These are phyloP conservation scores for Anticlea derivata DNA, from an alignment of 2,888 invertebrate genomes.

Conservation along the genomic window DNA sequence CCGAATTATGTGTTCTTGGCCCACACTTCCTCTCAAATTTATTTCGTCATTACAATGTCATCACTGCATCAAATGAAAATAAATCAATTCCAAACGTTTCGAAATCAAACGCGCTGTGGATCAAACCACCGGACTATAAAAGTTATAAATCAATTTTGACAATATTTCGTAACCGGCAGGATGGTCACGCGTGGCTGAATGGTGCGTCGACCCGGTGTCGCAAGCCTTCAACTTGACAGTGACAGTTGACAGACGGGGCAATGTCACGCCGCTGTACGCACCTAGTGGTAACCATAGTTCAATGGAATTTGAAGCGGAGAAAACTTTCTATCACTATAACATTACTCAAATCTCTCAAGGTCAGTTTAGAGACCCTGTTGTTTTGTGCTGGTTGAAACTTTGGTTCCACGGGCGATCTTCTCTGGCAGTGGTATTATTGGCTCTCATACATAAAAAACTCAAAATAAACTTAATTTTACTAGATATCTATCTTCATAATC, in stretches of 20 bases:
- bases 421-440: too few species aligned
- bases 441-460: too few species aligned
- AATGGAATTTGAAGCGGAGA: slow-evolving; percentile 24
- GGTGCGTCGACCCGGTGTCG: slow-evolving; percentile 30
- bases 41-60: slow-evolving; percentile 25
- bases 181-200: slow-evolving; percentile 32
- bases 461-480: too few species aligned
- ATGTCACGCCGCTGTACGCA: slow-evolving; percentile 32
- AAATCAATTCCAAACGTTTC: slow-evolving; percentile 28
- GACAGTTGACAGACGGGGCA: slow-evolving; percentile 35
- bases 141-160: slow-evolving; percentile 31
- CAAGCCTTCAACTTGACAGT: slow-evolving; percentile 38
- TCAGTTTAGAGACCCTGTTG: not conserved
- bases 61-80: slow-evolving; percentile 19
- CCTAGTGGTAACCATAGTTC: slow-evolving; percentile 32
- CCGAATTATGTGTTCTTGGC: slow-evolving; percentile 21
- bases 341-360: slow-evolving; percentile 14
- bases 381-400: not conserved
- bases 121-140: slow-evolving; percentile 16
- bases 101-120: slow-evolving; percentile 21
- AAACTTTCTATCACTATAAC: slow-evolving; percentile 22
- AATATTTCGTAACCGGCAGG: slow-evolving; percentile 30
- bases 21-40: slow-evolving; percentile 19
- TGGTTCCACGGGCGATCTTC: too few species aligned
- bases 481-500: too few species aligned